Evolutionary conservation across 1,140 invertebrate species (phyloP).

Genomic region (Cotesia glomerata): DNA sequence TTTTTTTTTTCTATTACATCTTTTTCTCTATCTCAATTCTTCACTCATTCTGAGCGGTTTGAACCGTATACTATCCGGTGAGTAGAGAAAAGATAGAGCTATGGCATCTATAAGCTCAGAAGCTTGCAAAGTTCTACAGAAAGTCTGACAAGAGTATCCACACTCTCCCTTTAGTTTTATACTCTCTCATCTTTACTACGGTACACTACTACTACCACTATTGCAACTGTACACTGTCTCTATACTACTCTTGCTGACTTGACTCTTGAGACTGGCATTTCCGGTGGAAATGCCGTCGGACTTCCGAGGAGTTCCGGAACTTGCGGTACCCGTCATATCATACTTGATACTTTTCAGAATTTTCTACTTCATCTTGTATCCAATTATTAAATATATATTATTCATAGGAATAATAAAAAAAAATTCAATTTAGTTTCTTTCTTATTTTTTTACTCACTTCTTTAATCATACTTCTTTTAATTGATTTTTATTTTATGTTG

Average conservation of each 20-base stretch:
- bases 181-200: too few relatives aligned
- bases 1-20: background rate
- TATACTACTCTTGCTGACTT: background rate
- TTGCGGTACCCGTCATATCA: slow-evolving; percentile 3
- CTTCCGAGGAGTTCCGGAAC: slow-evolving; percentile 15
- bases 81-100: too few relatives aligned
- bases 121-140: slow-evolving; percentile 14
- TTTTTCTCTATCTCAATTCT: background rate
- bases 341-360: background rate
- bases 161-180: background rate
- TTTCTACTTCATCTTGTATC: background rate
- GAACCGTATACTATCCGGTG: background rate
- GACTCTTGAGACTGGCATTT: slow-evolving; percentile 8
- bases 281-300: slow-evolving; percentile 24
- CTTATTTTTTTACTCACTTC: too few relatives aligned
- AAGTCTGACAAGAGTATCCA: slow-evolving; percentile 21
- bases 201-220: slow-evolving; percentile 5
- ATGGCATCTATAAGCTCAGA: slow-evolving; percentile 9
- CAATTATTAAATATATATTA: background rate
- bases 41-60: slow-evolving; percentile 6
- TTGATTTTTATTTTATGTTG: background rate
- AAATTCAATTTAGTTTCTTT: too few relatives aligned
- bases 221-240: background rate
- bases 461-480: too few relatives aligned
- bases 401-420: background rate